Conservation (phyloP, 2,113 vertebrate species). For the Chauna torquata region DNA sequence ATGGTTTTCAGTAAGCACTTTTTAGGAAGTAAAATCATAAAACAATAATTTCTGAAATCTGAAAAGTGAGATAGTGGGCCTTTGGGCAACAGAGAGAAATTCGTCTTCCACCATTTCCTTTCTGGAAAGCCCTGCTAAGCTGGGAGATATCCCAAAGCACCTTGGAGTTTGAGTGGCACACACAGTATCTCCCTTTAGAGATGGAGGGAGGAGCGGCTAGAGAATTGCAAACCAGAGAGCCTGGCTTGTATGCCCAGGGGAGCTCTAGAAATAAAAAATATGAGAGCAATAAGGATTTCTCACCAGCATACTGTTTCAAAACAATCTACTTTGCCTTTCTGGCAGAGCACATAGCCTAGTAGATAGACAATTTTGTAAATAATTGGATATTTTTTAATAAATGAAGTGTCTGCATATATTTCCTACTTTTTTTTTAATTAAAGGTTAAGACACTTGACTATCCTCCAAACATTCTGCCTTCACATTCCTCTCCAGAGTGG, state of each 20-base stretch:
- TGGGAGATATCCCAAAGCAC: not conserved
- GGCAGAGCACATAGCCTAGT: not conserved
- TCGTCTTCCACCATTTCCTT: not conserved
- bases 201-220: not conserved
- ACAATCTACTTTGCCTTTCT: not conserved
- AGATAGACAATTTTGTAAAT: not conserved
- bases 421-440: not conserved
- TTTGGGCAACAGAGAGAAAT: not conserved
- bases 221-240: not conserved
- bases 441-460: not conserved
- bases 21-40: not conserved
- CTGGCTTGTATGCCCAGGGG: not conserved
- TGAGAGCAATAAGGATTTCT: not conserved
- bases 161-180: rapidly evolving
- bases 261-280: not conserved
- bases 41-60: not conserved
- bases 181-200: not conserved
- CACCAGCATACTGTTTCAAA: not conserved
- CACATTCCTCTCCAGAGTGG: not conserved
- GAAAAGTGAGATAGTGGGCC: not conserved
- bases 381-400: not conserved
- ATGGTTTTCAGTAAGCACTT: not conserved
- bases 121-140: not conserved
- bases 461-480: not conserved
- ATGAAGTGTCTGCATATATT: not conserved